Conservation (phyloP, 1,140 invertebrate genomes). For the Araneus ventricosus region DNA sequence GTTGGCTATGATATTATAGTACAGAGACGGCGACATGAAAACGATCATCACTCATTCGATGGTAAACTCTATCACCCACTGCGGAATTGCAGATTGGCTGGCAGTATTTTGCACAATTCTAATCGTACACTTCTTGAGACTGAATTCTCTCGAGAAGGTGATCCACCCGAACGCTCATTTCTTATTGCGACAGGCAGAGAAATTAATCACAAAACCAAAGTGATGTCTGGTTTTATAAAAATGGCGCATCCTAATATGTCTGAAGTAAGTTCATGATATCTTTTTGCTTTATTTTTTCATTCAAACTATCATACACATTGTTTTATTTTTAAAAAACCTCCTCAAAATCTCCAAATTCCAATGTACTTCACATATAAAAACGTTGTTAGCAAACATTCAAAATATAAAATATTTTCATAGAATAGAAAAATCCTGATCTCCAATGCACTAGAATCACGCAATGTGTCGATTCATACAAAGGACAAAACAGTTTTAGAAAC, state of each 20-base stretch:
- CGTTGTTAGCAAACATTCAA: no score
- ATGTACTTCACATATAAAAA: no score
- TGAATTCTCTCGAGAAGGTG: neutral
- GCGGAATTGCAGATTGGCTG: neutral
- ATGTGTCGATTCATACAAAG: no score
- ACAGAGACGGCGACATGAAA: slow-evolving; percentile 39
- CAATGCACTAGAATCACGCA: no score
- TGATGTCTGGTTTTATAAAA: slow-evolving; percentile 28
- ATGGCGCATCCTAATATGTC: slow-evolving; percentile 22
- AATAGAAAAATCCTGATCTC: no score
- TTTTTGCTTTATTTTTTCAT: no score
- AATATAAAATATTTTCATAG: no score
- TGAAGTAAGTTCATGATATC: slow-evolving; percentile 56
- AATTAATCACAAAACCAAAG: neutral
- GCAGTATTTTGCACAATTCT: slow-evolving; percentile 14
- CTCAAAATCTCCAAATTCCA: no score
- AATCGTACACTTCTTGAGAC: neutral
- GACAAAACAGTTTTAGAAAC: no score
- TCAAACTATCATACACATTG: no score
- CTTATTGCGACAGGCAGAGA: neutral
- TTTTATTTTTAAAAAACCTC: no score
- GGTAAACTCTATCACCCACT: neutral
- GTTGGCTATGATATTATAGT: slow-evolving; percentile 40
- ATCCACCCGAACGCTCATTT: neutral
- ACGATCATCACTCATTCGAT: slow-evolving; percentile 23